Conservation (phyloP, 2,797 vertebrate genomes). For the Oryzias sinensis region DNA sequence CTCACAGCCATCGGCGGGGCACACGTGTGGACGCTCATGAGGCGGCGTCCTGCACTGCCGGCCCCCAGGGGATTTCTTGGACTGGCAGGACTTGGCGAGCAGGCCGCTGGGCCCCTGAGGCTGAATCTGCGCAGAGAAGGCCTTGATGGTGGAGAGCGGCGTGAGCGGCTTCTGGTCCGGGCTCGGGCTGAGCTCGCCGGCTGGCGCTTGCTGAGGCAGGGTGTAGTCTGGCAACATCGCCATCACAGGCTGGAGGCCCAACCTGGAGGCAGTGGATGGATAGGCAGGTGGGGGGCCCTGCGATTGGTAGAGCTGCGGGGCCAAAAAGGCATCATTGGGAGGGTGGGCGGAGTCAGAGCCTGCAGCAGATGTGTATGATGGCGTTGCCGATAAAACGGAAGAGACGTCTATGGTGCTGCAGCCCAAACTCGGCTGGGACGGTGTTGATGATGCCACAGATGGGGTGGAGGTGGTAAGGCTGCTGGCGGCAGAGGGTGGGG, state of each 20-base stretch:
- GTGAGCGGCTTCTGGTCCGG: constrained; percentile 87
- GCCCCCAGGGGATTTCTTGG: constrained; percentile 81
- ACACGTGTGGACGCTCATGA: constrained; percentile 90
- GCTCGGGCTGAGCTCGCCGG: constrained; percentile 65
- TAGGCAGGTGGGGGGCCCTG: constrained; percentile 82
- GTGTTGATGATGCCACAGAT: constrained; percentile 25
- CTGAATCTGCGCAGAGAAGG: constrained; percentile 86
- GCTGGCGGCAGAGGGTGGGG: constrained; percentile 35
- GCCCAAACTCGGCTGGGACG: constrained; percentile 47
- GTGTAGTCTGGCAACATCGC: constrained; percentile 93
- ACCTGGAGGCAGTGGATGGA: constrained; percentile 70
- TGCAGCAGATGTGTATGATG: constrained; percentile 54
- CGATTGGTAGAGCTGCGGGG: constrained; percentile 74
- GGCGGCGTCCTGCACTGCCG: constrained; percentile 88
- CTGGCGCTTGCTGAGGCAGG: constrained; percentile 79
- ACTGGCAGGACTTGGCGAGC: constrained; percentile 81
- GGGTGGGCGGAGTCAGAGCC: constrained; percentile 70
- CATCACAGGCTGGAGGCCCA: constrained; percentile 68
- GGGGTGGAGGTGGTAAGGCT: constrained; percentile 50
- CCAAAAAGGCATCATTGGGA: constrained; percentile 42
- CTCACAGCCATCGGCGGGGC: constrained; percentile 90
- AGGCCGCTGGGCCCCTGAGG: constrained; percentile 69
- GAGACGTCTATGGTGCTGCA: constrained; percentile 72
- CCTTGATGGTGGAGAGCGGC: constrained; percentile 92
- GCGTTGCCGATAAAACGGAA: constrained; percentile 40